Evolutionary conservation across 2,888 invertebrate genomes (phyloP), one percentile per base, ranked within the genome.

Genomic region (Polylopha cassiicola): DNA sequence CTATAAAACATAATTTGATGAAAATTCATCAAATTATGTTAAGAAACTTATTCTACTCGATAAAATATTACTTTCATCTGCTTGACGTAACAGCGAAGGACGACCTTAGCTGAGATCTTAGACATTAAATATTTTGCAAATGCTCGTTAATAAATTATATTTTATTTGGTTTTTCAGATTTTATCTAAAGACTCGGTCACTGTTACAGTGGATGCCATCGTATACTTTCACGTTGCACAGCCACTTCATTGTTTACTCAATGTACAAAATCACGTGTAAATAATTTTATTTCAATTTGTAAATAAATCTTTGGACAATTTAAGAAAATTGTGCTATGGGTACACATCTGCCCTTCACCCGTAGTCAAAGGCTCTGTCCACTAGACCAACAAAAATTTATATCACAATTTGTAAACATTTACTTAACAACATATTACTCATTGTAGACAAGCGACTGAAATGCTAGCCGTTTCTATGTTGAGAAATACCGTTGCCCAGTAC

Each of bases 131-230:
- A n/a, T n/a, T n/a, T n/a, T n/a, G n/a, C n/a, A n/a, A n/a, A n/a
- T n/a, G n/a, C n/a, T n/a, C 3, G 2, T 32, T n/a, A n/a, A 11
- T 32, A 9, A 9, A 6, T 13, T 16, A 6, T 22, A 28, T 1
- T 31, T 47, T 64, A 42, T 58, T 89, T 89, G 88, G 90, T 34
- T 80, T 95, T 87, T 93, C 55, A 94, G 95, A 37, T 73, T 31
- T 58, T 75, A 18, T 74, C 73, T 22, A 95, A 93, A 82, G 95
- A 96, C 73, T 94, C 93, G 3, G 95, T 96, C n/a, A 96, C 96
- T 0, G 95, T 97, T 1, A 92, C 92, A 3, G 95, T 97, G 3
- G 95, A 95, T 66, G 95, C 95, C 0, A 90, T 92, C 7, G 91
- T 92, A 32, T 93, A 93, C 67, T 93, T 90, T 63, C 89, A 91